These are phyloP conservation scores for Schmidtea mediterranea DNA, from an alignment of 1,140 invertebrate species.

Conservation along the genomic window DNA sequence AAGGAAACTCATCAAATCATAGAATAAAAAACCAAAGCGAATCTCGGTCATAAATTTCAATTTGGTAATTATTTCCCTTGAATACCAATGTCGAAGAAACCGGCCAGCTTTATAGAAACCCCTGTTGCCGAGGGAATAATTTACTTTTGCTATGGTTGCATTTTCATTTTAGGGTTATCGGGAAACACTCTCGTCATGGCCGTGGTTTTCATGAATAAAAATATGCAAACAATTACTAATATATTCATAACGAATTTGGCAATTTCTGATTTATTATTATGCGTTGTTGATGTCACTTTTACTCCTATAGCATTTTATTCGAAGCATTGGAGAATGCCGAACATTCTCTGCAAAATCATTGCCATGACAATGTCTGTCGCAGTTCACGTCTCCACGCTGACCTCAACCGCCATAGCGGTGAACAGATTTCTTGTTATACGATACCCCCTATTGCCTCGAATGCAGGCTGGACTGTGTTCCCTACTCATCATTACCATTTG, in stretches of 20 bases:
- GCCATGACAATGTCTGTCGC: slow-evolving; percentile 29
- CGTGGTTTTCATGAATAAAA: slow-evolving; percentile 16
- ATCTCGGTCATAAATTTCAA: too few relatives aligned
- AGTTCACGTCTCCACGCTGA: slow-evolving; percentile 32
- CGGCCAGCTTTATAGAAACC: too few relatives aligned
- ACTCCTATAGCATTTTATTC: slow-evolving; percentile 52
- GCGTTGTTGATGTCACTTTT: slow-evolving; percentile 56
- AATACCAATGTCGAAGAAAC: too few relatives aligned
- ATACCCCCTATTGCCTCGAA: slow-evolving; percentile 26
- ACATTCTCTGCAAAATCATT: slow-evolving; percentile 34
- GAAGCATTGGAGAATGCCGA: slow-evolving; percentile 55
- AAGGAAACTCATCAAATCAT: too few relatives aligned
- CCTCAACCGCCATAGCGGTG: slow-evolving; percentile 31
- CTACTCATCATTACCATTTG: slow-evolving; percentile 27
- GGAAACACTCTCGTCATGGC: slow-evolving; percentile 21
- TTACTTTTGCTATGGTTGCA: slow-evolving; percentile 33
- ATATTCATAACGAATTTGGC: slow-evolving; percentile 23
- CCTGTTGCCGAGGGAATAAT: slow-evolving; percentile 33
- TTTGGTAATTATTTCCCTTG: too few relatives aligned
- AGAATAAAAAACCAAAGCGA: too few relatives aligned
- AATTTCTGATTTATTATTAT: slow-evolving; percentile 43
- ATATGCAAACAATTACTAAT: slow-evolving; percentile 20
- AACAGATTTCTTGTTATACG: slow-evolving; percentile 31
- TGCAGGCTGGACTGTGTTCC: slow-evolving; percentile 19
- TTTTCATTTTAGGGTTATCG: slow-evolving; percentile 6